Evolutionary conservation across 2,113 vertebrate species (phyloP).

Genomic region (Neopipo cinnamomea): DNA sequence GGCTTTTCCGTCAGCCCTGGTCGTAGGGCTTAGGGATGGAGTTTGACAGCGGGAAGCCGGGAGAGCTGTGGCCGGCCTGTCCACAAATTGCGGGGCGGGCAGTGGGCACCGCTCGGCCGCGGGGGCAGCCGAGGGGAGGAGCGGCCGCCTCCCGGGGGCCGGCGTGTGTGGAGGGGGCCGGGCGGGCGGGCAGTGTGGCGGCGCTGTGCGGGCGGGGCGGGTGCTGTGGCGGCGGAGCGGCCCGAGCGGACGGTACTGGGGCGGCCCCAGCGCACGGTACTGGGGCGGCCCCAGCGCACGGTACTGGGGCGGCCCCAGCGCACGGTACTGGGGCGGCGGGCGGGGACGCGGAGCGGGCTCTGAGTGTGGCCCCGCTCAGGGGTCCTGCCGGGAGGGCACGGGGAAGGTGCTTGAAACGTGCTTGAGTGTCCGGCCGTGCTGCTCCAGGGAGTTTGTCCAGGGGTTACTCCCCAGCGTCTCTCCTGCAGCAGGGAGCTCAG

Average conservation of each 20-base stretch:
- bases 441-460: neutral
- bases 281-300: too few relatives aligned
- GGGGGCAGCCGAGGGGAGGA: neutral
- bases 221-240: neutral
- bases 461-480: neutral
- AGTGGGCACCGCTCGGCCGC: fast-evolving
- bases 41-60: fast-evolving
- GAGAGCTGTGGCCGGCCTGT: fast-evolving
- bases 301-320: too few relatives aligned
- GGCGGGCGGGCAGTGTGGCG: neutral
- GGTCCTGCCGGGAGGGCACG: neutral
- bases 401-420: fast-evolving
- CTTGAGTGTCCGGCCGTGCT: neutral
- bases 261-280: too few relatives aligned
- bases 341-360: neutral
- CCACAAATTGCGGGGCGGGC: fast-evolving
- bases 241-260: too few relatives aligned
- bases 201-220: fast-evolving
- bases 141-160: neutral
- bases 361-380: neutral
- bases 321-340: neutral
- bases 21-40: neutral
- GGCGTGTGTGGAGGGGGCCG: fast-evolving
- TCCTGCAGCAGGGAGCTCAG: neutral
- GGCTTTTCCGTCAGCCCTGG: neutral